Percentiles rank a stretch among this genome's conserved stretches.
Evolutionary conservation across 2,113 vertebrate genomes (phyloP).

Genomic region (Crotophaga sulcirostris): DNA sequence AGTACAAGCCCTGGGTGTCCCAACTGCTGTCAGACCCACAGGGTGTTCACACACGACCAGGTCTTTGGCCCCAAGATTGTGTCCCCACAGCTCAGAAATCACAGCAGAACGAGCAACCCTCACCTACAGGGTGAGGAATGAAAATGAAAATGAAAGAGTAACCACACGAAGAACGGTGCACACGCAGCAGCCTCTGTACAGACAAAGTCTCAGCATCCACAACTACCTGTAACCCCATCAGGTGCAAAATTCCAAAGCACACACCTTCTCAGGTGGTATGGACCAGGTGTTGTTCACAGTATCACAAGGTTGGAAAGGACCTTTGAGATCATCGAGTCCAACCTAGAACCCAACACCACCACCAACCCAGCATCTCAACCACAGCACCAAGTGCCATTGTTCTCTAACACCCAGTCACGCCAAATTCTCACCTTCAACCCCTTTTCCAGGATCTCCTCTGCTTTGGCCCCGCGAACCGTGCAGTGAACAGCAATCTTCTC

Average conservation of each 20-base stretch:
- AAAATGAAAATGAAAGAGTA: not conserved
- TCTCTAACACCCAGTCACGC: not conserved
- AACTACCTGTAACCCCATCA: rapidly evolving
- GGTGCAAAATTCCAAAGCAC: rapidly evolving
- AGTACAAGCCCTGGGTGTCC: rapidly evolving
- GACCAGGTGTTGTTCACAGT: not conserved
- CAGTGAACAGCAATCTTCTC: conserved; percentile 99
- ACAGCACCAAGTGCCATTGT: too few relatives aligned
- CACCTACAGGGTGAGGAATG: too few relatives aligned
- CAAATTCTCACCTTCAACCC: conserved; percentile 83
- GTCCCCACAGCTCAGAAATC: not conserved
- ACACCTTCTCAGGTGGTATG: rapidly evolving
- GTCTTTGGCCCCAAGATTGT: not conserved
- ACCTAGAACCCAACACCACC: too few relatives aligned
- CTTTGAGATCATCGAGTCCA: too few relatives aligned
- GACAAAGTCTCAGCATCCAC: rapidly evolving
- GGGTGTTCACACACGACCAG: rapidly evolving
- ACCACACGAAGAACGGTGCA: rapidly evolving
- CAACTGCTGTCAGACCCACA: not conserved
- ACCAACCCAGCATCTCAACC: too few relatives aligned
- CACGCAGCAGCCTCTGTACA: not conserved
- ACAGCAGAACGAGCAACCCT: too few relatives aligned
- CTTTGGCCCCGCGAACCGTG: conserved; percentile 96
- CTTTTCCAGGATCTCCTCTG: conserved; percentile 97
- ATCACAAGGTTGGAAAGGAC: too few relatives aligned